A percentile compares a stretch with the other conserved stretches of the same genome.
Evolutionary conservation across 2,888 invertebrate species (phyloP).

Genomic region (Entomobrya multifasciata): DNA sequence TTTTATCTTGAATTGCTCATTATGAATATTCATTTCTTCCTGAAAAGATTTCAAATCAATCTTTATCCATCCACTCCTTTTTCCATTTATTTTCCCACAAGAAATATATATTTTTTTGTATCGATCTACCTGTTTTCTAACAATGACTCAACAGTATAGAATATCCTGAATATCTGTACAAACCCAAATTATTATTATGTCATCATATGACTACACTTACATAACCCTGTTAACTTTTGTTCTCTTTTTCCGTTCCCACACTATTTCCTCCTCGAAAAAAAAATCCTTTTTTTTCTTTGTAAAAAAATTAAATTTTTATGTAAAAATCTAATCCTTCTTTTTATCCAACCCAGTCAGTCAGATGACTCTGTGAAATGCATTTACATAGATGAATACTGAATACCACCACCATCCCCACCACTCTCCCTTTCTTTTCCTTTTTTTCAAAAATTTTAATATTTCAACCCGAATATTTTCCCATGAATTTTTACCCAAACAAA

Average conservation of each 20-base stretch:
- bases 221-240: neutral
- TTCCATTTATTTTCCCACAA: too few species aligned
- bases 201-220: neutral
- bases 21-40: too few species aligned
- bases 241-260: conserved; percentile 7
- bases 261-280: neutral
- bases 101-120: too few species aligned
- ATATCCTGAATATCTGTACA: too few species aligned
- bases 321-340: conserved; percentile 22
- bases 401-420: too few species aligned
- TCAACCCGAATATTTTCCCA: conserved; percentile 58
- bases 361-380: neutral
- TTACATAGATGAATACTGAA: too few species aligned
- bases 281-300: conserved; percentile 4
- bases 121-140: too few species aligned
- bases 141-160: too few species aligned
- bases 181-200: too few species aligned
- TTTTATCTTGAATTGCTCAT: too few species aligned
- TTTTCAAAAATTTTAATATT: conserved; percentile 32
- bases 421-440: conserved; percentile 37
- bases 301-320: conserved; percentile 12
- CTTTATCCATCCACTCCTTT: too few species aligned
- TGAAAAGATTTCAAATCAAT: too few species aligned
- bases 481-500: conserved; percentile 27
- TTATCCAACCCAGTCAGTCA: neutral